Base-by-base conservation (phyloP, 2,888 invertebrate species). In the Morpho helenor region DNA sequence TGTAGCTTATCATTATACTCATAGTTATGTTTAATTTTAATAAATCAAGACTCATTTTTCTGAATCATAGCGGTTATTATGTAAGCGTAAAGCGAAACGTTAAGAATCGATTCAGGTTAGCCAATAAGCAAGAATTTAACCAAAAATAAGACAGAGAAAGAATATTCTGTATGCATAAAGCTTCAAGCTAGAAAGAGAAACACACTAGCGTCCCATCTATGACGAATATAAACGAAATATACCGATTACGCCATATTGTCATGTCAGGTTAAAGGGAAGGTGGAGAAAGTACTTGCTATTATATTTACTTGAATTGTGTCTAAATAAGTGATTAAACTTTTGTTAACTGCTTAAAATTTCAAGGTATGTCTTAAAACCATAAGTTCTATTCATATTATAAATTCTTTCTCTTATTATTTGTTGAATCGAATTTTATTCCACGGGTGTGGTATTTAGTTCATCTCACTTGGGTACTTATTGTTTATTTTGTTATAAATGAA, bases 371-470 rank as follows among this genome's bases (percentile, higher is more conserved):
- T 31, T 60, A 49, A 57, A 48, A 31, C 4, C 8, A n/a, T 16
- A 43, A 31, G 31, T 31, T 31, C 31, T 54, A 46, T 43, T 58
- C 52, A 16, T 8, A 39, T 16, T 10, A 46, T 52, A 43, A 49
- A 22, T 43, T 48, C 10, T 23, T 60, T 9, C 16, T 49, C 44
- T 49, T 49, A 53, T 43, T 49, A 52, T 56, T 61, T 22, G 43
- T 67, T 70, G 64, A 67, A 68, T 70, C 54, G 60, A 72, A 70
- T 69, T 62, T 60, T 62, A 68, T 70, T 71, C 74, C 70, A 74
- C 84, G 89, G 88, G 87, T 84, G 84, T 84, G 86, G 86, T 86
- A 87, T 88, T 84, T 83, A 80, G 85, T 78, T 78, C 82, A 84
- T 71, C 63, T 42, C 60, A 68, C 72, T 76, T 63, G 68, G 63